Conservation (phyloP, 2,797 vertebrate species). For the Gephyroberyx darwinii region DNA sequence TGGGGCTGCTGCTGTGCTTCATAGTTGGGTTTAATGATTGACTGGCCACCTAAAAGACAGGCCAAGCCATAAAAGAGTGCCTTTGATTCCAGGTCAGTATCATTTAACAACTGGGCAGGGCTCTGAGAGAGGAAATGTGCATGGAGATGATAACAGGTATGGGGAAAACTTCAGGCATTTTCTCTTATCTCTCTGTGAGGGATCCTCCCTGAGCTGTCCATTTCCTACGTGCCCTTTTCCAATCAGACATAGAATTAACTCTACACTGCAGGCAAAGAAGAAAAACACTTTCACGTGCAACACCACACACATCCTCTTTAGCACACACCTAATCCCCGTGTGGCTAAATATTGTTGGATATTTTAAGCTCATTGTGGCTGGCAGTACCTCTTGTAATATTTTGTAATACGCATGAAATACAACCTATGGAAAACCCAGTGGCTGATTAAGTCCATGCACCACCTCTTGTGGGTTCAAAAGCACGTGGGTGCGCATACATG, state of each 20-base stretch:
- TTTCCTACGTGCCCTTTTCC: slow-evolving; percentile 52
- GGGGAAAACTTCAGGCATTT: slow-evolving; percentile 56
- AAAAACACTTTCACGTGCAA: slow-evolving; percentile 53
- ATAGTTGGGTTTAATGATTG: slow-evolving; percentile 80
- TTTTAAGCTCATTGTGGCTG: slow-evolving; percentile 42
- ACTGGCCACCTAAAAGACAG: slow-evolving; percentile 70
- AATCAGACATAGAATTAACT: slow-evolving; percentile 33
- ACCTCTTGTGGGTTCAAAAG: slow-evolving; percentile 39
- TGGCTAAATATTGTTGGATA: slow-evolving; percentile 40
- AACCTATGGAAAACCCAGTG: slow-evolving; percentile 38
- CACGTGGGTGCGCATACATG: slow-evolving; percentile 68
- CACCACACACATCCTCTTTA: slow-evolving; percentile 45
- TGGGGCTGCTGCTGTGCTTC: slow-evolving; percentile 66
- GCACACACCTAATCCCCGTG: slow-evolving; percentile 39
- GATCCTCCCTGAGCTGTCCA: slow-evolving; percentile 44
- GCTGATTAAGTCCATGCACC: slow-evolving; percentile 21
- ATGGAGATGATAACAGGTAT: slow-evolving; percentile 73
- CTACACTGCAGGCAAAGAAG: slow-evolving; percentile 15
- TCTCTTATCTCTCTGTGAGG: slow-evolving; percentile 50
- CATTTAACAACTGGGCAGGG: slow-evolving; percentile 65
- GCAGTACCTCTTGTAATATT: slow-evolving; percentile 40
- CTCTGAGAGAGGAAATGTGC: slow-evolving; percentile 56
- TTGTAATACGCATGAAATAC: slow-evolving; percentile 24
- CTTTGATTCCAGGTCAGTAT: slow-evolving; percentile 68
- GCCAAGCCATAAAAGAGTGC: slow-evolving; percentile 68